These are phyloP conservation scores for Tetramorium parvispinum DNA, from an alignment of 1,140 invertebrate genomes.

Conservation along the genomic window DNA sequence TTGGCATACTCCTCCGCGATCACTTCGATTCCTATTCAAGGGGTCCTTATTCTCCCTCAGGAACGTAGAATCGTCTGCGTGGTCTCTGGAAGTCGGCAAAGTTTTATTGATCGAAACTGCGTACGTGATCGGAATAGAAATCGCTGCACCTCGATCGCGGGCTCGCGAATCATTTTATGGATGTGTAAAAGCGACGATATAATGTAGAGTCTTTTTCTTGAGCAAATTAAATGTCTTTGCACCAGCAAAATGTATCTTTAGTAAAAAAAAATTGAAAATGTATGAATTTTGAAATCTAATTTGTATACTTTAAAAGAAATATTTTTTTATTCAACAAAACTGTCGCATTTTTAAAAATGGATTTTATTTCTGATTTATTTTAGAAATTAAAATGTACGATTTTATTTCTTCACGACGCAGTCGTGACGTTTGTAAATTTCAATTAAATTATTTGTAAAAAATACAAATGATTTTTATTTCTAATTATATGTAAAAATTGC, in stretches of 20 bases:
- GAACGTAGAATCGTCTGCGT: constrained; percentile 40
- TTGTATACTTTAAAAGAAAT: not conserved
- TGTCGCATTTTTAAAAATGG: not conserved
- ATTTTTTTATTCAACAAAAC: not conserved
- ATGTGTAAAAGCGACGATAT: constrained; percentile 34
- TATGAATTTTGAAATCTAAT: constrained; percentile 5
- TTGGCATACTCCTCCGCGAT: constrained; percentile 40
- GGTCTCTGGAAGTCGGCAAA: constrained; percentile 67
- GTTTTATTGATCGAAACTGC: constrained; percentile 62
- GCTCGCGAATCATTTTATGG: constrained; percentile 29
- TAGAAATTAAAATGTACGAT: not conserved
- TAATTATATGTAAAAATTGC: not conserved
- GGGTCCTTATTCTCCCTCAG: constrained; percentile 40
- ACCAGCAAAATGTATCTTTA: not conserved
- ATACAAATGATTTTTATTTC: not conserved
- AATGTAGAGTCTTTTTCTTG: constrained; percentile 43
- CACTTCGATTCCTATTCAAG: constrained; percentile 64
- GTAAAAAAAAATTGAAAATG: constrained; percentile 8
- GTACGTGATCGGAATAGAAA: constrained; percentile 64
- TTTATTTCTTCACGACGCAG: not conserved
- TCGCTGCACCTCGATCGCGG: constrained; percentile 44
- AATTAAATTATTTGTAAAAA: constrained; percentile 15
- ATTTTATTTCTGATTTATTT: not conserved
- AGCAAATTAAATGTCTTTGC: constrained; percentile 43
- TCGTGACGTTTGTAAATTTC: constrained; percentile 8